These are phyloP conservation scores for Tetrax tetrax DNA, from an alignment of 2,113 vertebrate species.

Conservation along the genomic window DNA sequence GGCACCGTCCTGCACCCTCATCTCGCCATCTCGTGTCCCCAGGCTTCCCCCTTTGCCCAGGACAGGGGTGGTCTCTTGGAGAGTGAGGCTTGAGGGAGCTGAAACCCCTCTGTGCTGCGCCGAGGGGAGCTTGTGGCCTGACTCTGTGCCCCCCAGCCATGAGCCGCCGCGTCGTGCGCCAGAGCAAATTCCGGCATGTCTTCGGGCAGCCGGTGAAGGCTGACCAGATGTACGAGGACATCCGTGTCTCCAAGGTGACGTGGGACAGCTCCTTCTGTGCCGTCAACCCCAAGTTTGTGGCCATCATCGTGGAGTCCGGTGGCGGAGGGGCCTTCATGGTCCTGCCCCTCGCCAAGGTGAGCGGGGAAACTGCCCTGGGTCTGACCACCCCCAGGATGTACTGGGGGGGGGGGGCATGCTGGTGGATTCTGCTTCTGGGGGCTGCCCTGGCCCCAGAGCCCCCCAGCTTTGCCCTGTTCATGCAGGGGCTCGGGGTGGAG, in stretches of 20 bases:
- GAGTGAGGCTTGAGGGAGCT: neutral
- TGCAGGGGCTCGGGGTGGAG: rapidly evolving
- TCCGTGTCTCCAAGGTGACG: constrained; percentile 96
- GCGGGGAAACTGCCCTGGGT: neutral
- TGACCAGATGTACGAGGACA: constrained; percentile 95
- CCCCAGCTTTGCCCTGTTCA: neutral
- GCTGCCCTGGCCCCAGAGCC: neutral
- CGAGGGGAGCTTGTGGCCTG: neutral
- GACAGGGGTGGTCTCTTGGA: rapidly evolving
- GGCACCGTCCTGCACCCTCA: neutral
- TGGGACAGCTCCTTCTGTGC: constrained; percentile 99
- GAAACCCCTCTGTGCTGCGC: no score
- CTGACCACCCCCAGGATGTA: no score
- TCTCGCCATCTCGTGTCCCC: rapidly evolving
- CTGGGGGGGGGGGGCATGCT: rapidly evolving
- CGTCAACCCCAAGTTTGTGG: constrained; percentile 96
- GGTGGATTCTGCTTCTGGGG: neutral
- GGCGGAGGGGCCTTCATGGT: constrained; percentile 94
- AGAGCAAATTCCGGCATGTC: constrained; percentile 98
- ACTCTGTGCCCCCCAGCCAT: constrained; percentile 71
- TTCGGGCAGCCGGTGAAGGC: constrained; percentile 94
- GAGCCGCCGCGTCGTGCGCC: constrained; percentile 97
- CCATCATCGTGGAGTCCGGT: constrained; percentile 94
- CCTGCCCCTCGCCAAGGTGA: constrained; percentile 90
- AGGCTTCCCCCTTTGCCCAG: neutral